Base-by-base conservation (phyloP, 2,797 vertebrate species). In the Muraenolepis orangiensis region DNA sequence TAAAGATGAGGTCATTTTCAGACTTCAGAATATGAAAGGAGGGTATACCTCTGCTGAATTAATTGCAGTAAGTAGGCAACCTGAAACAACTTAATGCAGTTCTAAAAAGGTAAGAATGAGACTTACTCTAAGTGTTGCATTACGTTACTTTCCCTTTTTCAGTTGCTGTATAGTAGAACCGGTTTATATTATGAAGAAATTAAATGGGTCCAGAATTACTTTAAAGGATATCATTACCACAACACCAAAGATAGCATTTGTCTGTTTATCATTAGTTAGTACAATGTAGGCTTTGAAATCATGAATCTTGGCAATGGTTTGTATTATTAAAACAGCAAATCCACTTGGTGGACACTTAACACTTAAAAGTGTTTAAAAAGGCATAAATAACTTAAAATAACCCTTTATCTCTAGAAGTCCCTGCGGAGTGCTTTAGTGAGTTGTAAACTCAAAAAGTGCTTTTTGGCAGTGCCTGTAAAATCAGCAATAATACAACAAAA, bases 311-410 rank as follows among this genome's bases (percentile, higher is more conserved):
- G 57, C 57, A 64, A 64, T 23, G 1, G 7, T 64, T 64, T 64
- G 46, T 36, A 69, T 11, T 70, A 75, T 71, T 32, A n/a, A n/a
- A n/a, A n/a, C n/a, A 69, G 76, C 70, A 76, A 67, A 86, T 90
- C 90, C 88, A 92, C 90, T 85, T 67, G 74, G 90, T 91, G 86
- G 90, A 90, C 83, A 66, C 26, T 66, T 30, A 30, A 90, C 83
- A 66, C 26, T 66, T 30, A 30, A 28, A 28, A 30, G 66, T 64
- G 57, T 64, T 79, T 79, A 80, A 81, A 79, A 77, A 77, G 76
- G 34, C 38, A 72, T 69, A 46, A 46, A 34, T 75, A 6, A 57
- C 4, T 3, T 64, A 72, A 36, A 72, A 72, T 16, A 34, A 18
- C 31, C 71, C 71, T 64, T 57, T 10, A 51, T 64, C n/a, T 64